A percentile compares a stretch with the other conserved stretches of the same genome.
phyloP scores from a whole-genome alignment of 1,140 invertebrate species.

The Aphis craccivora region DNA sequence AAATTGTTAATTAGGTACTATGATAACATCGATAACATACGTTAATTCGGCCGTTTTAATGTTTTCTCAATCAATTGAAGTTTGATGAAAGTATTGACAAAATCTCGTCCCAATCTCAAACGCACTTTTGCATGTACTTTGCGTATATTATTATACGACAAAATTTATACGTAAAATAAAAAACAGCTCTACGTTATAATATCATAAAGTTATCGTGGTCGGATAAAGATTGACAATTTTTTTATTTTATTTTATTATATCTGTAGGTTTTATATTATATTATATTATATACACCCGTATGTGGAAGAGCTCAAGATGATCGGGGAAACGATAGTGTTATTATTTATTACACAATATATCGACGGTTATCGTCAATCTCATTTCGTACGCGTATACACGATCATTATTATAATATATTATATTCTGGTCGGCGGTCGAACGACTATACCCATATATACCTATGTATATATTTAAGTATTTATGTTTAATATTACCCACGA shows the following conservation, averaged over 20 bases:
- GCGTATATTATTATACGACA: not conserved
- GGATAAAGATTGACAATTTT: not conserved
- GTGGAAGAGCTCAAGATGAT: not conserved
- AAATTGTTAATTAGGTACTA: not conserved
- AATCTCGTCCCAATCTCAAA: not conserved
- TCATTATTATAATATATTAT: slow-evolving; percentile 18
- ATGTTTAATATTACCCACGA: not conserved
- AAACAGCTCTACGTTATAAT: not conserved
- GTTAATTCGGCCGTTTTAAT: not conserved
- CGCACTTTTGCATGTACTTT: not conserved
- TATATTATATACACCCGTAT: not conserved
- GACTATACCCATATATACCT: not conserved
- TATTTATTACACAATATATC: slow-evolving; percentile 11
- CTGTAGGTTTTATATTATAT: not conserved
- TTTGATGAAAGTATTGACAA: not conserved
- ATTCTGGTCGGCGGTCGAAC: not conserved
- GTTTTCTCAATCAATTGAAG: not conserved
- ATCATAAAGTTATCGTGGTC: not conserved
- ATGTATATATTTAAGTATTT: no score
- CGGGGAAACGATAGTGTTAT: slow-evolving; percentile 13
- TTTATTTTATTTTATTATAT: slow-evolving; percentile 1
- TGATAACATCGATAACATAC: not conserved
- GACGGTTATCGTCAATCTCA: slow-evolving; percentile 13
- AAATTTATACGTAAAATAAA: no score
- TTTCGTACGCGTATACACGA: slow-evolving; percentile 8